Percentiles rank a stretch among this genome's conserved stretches.
Conservation (phyloP, 2,113 vertebrate species). For the Micronycteris hirsuta region DNA sequence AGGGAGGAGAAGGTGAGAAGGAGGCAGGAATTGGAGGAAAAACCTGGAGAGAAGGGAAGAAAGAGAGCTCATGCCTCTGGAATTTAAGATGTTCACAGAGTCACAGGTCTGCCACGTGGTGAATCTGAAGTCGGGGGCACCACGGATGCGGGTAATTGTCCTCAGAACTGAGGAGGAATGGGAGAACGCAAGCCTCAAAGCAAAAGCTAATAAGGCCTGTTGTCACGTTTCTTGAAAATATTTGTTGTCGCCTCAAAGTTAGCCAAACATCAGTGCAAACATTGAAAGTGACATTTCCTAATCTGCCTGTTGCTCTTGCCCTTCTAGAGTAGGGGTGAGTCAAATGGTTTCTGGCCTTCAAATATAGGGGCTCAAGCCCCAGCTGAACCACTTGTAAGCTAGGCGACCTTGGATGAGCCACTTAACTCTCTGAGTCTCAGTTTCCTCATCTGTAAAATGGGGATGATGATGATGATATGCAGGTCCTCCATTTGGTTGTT, state of each 20-base stretch:
- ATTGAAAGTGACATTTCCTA: neutral
- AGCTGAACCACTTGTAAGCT: neutral
- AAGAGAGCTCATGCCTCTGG: neutral
- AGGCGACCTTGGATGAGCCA: neutral
- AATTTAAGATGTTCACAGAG: neutral
- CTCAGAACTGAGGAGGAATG: neutral
- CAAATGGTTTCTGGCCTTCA: neutral
- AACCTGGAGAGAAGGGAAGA: neutral
- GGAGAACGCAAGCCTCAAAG: constrained; percentile 29
- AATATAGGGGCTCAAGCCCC: neutral
- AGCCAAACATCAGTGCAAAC: neutral
- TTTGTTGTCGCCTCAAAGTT: neutral
- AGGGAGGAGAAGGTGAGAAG: neutral
- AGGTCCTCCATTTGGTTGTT: neutral
- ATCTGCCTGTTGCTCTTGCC: neutral
- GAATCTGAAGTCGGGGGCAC: neutral
- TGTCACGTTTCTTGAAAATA: neutral
- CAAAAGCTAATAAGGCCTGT: neutral
- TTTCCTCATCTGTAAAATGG: neutral
- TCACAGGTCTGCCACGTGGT: accelerated
- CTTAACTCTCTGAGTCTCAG: neutral
- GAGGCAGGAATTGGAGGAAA: neutral
- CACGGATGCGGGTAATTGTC: neutral
- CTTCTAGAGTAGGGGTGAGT: neutral
- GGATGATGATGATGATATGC: neutral